Conservation (phyloP, 1,140 invertebrate species). For the Steinernema feltiae region DNA sequence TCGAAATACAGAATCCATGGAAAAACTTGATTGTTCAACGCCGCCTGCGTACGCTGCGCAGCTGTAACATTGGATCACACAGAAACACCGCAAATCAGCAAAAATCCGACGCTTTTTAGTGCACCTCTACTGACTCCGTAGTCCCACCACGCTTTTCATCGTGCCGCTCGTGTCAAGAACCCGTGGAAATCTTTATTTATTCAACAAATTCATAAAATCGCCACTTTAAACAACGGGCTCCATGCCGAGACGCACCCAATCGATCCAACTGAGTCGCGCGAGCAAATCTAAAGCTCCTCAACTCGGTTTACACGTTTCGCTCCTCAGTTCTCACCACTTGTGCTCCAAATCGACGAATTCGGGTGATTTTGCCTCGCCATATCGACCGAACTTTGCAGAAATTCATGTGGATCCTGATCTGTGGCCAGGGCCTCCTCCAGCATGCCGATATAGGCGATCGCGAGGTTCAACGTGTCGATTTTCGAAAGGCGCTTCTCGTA, state of each 20-base stretch:
- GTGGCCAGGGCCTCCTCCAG: conserved; percentile 76
- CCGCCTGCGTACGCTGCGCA: too few species aligned
- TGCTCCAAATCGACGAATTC: conserved; percentile 48
- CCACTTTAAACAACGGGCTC: neutral
- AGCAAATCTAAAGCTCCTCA: conserved; percentile 79
- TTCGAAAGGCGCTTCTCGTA: conserved; percentile 95
- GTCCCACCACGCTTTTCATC: too few species aligned
- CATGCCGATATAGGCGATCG: conserved; percentile 96
- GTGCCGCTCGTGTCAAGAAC: neutral
- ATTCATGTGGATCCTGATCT: conserved; percentile 40
- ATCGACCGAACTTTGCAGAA: conserved; percentile 41
- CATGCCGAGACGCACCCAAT: conserved; percentile 94
- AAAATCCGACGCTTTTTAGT: too few species aligned
- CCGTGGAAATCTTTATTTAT: neutral
- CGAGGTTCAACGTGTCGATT: conserved; percentile 89
- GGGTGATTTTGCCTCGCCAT: conserved; percentile 35
- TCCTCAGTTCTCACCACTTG: conserved; percentile 43
- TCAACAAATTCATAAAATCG: neutral
- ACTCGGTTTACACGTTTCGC: neutral
- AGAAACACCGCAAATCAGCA: too few species aligned
- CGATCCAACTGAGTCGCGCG: conserved; percentile 92
- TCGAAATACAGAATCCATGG: too few species aligned
- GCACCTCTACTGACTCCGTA: too few species aligned
- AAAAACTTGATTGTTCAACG: too few species aligned
- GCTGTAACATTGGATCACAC: too few species aligned